phyloP scores from a whole-genome alignment of 1,140 invertebrate species.

The Luehdorfia chinensis region DNA sequence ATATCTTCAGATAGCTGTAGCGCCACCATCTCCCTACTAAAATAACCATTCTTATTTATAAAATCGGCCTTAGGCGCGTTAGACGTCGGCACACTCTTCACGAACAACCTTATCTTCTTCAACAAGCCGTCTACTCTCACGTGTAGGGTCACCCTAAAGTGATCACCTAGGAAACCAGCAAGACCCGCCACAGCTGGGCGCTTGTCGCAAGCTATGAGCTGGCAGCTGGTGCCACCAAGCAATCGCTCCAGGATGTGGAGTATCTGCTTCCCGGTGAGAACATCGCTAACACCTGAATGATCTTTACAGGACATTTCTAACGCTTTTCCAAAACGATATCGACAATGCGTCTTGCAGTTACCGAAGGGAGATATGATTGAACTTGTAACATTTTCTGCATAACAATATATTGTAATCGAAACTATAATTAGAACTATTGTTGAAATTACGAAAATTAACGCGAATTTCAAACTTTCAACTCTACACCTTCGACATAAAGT shows the following conservation, averaged over 20 bases:
- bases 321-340: not conserved
- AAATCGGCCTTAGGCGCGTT: conserved; percentile 52
- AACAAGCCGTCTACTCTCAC: conserved; percentile 21
- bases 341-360: not conserved
- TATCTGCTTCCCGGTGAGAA: conserved; percentile 42
- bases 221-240: conserved; percentile 20
- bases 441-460: not conserved
- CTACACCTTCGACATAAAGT: too few species aligned
- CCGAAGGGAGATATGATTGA: not conserved
- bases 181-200: conserved; percentile 37
- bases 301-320: not conserved
- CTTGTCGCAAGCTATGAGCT: conserved; percentile 28
- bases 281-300: not conserved
- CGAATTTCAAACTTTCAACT: not conserved
- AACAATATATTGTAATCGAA: not conserved
- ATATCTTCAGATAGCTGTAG: conserved; percentile 45
- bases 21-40: conserved; percentile 38
- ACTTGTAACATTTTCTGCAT: not conserved
- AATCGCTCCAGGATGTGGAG: conserved; percentile 29
- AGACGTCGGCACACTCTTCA: conserved; percentile 40
- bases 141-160: conserved; percentile 33
- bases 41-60: conserved; percentile 40
- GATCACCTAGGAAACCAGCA: conserved; percentile 52
- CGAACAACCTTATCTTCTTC: conserved; percentile 39
- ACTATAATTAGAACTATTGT: not conserved